Base-by-base conservation (phyloP, 1,140 invertebrate genomes). In the Battus philenor region DNA sequence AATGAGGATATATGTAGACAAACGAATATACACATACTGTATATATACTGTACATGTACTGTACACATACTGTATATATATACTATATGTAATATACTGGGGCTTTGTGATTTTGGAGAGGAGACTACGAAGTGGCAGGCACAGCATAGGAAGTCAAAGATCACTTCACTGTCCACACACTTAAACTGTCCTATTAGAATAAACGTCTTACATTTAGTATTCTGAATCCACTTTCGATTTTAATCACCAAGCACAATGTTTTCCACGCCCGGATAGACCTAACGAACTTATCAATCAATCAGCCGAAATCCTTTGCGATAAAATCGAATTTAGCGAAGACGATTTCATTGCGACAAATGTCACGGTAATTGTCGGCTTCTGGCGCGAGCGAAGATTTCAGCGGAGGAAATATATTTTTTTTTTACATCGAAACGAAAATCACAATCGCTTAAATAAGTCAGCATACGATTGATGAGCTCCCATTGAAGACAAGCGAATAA, bases 221-320 rank as follows among this genome's bases (percentile, higher is more conserved):
- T n/a, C n/a, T n/a, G n/a, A n/a, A n/a, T n/a, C n/a, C n/a, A n/a
- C n/a, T n/a, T n/a, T n/a, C n/a, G n/a, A 38, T 22, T 18, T 13
- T 10, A 38, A 10, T 38, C 12, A 38, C 36, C 15, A 26, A 39
- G 13, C 12, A 24, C 36, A 39, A 26, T 22, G 15, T 39, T 39
- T 39, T 11, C n/a, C n/a, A n/a, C 11, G 15, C 26, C 8, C 22
- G 33, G 20, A 32, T 27, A 22, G 47, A 53, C 52, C 50, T 44
- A 55, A 45, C 50, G 44, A 49, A 58, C 59, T 53, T 56, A 51
- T 59, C 58, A 71, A 79, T 79, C 71, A 72, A 79, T 79, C 75
- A 76, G 62, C 64, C 45, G 51, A 58, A 67, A 73, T 55, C 68
- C 61, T 36, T 39, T 30, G 47, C 57, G 65, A 68, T 63, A 63